A percentile compares a stretch with the other conserved stretches of the same genome.
Conservation (phyloP, 2,113 vertebrate species). For the Aegithalos caudatus region DNA sequence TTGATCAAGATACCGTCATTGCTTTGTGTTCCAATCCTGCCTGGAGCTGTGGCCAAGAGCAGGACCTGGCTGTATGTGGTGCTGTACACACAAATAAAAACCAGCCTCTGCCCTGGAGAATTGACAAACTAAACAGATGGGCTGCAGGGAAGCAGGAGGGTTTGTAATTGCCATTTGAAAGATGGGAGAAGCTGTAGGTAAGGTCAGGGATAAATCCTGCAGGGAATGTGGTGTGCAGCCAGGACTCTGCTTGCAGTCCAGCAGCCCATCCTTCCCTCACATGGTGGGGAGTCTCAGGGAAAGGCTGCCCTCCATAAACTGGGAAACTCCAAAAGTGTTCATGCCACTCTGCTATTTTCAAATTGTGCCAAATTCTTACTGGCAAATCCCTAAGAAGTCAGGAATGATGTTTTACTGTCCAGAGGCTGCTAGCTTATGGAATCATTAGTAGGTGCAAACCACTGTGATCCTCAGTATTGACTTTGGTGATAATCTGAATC, state of each 20-base stretch:
- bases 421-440: neutral
- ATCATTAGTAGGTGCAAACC: neutral
- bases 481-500: neutral
- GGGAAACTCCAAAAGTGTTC: neutral
- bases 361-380: neutral
- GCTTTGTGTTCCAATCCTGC: conserved; percentile 23
- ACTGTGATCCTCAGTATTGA: neutral
- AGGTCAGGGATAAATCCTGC: neutral
- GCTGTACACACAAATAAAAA: conserved; percentile 43
- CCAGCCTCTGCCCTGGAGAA: conserved; percentile 26
- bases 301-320: neutral
- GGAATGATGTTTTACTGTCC: neutral
- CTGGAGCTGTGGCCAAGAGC: conserved; percentile 24
- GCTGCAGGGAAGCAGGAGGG: neutral
- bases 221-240: neutral
- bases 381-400: neutral
- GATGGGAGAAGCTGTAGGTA: neutral
- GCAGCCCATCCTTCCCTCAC: neutral
- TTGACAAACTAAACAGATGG: conserved; percentile 29
- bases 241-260: neutral
- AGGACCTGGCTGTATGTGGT: conserved; percentile 33
- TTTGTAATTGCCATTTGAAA: neutral
- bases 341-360: neutral
- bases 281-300: neutral
- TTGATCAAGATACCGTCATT: conserved; percentile 46